These are phyloP conservation scores for Octopus sinensis DNA, from an alignment of 1,140 invertebrate species.

Conservation along the genomic window DNA sequence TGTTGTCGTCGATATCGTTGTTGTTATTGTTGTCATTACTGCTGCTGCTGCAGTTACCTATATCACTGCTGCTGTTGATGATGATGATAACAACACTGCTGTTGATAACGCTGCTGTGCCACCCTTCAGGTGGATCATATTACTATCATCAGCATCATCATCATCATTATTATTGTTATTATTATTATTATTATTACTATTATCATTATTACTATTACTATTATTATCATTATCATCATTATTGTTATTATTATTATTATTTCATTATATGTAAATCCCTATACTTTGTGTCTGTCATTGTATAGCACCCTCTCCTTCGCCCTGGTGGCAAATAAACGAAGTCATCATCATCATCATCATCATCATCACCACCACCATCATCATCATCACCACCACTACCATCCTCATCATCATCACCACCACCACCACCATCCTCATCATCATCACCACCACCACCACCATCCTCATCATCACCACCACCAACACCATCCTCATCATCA, in stretches of 20 bases:
- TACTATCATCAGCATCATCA: conserved; percentile 1
- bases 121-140: too few species aligned
- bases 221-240: conserved; percentile 18
- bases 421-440: neutral
- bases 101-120: too few species aligned
- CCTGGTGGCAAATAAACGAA: too few species aligned
- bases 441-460: too few species aligned
- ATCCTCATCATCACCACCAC: too few species aligned
- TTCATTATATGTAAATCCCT: too few species aligned
- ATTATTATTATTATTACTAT: conserved; percentile 4
- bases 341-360: neutral
- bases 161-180: conserved; percentile 12
- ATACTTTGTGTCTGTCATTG: too few species aligned
- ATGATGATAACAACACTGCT: too few species aligned
- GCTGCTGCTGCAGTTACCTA: too few species aligned
- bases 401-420: neutral
- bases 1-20: too few species aligned
- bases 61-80: too few species aligned
- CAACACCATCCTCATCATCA: neutral
- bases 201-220: neutral
- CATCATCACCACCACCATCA: neutral
- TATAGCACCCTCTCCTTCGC: conserved; percentile 8
- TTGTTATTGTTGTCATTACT: too few species aligned
- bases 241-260: conserved; percentile 11
- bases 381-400: neutral